Evolutionary conservation across 2,888 invertebrate species (phyloP).

Genomic region (Calameuta idolon): DNA sequence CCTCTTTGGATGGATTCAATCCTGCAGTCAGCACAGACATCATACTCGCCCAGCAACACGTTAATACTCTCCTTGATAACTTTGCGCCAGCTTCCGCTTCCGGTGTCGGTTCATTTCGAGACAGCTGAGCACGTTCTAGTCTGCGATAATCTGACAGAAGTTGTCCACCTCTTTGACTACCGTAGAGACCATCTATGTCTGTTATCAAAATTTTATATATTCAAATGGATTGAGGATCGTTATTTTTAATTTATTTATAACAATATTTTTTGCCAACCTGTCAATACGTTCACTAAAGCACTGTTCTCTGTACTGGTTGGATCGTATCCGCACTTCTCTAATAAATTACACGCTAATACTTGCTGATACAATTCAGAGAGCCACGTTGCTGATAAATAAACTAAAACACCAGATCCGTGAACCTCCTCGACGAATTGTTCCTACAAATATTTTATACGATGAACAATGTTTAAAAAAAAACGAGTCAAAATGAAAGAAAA

Average conservation of each 20-base stretch:
- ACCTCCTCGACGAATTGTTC: constrained; percentile 93
- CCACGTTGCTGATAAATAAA: constrained; percentile 95
- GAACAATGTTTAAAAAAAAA: neutral
- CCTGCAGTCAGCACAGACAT: constrained; percentile 86
- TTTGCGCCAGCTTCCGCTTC: constrained; percentile 85
- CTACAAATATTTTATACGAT: constrained; percentile 63
- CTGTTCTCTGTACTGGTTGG: constrained; percentile 72
- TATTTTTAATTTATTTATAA: neutral
- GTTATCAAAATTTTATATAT: constrained; percentile 44
- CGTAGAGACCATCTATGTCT: constrained; percentile 88
- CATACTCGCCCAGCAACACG: constrained; percentile 93
- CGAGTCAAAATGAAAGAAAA: neutral
- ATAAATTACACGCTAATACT: constrained; percentile 79
- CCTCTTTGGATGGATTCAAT: constrained; percentile 61
- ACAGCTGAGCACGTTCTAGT: constrained; percentile 80
- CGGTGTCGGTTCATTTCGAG: constrained; percentile 75
- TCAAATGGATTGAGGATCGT: neutral
- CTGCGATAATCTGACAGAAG: constrained; percentile 90
- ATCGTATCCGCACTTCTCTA: constrained; percentile 78
- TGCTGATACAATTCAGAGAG: constrained; percentile 92
- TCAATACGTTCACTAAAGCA: constrained; percentile 80
- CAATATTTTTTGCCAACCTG: constrained; percentile 70
- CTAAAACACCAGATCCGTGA: constrained; percentile 90
- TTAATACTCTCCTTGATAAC: constrained; percentile 82
- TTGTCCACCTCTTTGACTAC: constrained; percentile 75